A percentile compares a stretch with the other conserved stretches of the same genome.
phyloP scores from a whole-genome alignment of 2,888 invertebrate genomes.

The Drosophila pseudotakahashii region DNA sequence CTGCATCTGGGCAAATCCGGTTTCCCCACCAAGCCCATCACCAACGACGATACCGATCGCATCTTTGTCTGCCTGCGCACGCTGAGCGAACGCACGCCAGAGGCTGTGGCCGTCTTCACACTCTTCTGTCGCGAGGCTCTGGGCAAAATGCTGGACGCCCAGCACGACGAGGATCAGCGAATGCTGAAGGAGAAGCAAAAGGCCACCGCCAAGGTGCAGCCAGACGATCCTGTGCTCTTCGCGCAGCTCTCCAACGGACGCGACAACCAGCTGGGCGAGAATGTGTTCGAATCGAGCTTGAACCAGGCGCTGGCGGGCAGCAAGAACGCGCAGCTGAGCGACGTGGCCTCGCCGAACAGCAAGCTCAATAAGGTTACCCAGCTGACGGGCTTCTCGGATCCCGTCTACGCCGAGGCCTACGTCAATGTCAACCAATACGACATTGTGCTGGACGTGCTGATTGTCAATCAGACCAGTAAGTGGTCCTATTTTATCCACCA shows the following conservation, averaged over 20 bases:
- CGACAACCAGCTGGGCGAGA: constrained; percentile 86
- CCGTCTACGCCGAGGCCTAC: constrained; percentile 99
- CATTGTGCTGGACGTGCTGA: constrained; percentile 98
- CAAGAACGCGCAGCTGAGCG: constrained; percentile 83
- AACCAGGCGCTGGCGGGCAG: constrained; percentile 93
- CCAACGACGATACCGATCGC: constrained; percentile 97
- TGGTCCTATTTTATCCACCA: constrained; percentile 6
- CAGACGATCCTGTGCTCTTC: constrained; percentile 94
- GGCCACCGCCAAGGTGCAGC: constrained; percentile 89
- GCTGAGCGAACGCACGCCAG: constrained; percentile 88
- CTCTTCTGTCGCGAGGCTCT: constrained; percentile 91
- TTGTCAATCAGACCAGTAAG: constrained; percentile 97
- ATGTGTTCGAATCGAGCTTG: constrained; percentile 97
- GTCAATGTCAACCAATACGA: constrained; percentile 99
- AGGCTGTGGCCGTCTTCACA: constrained; percentile 89
- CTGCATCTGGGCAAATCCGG: constrained; percentile 93
- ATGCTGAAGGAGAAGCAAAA: constrained; percentile 88
- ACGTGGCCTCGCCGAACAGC: constrained; percentile 86
- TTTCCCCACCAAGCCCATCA: constrained; percentile 90
- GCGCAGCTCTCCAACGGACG: constrained; percentile 89
- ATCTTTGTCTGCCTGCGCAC: constrained; percentile 92
- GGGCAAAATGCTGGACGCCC: constrained; percentile 92
- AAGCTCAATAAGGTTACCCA: constrained; percentile 94
- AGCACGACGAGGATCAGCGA: constrained; percentile 86
- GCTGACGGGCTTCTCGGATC: constrained; percentile 99